phyloP scores from a whole-genome alignment of 1,140 invertebrate species.

The Marisa cornuarietis region DNA sequence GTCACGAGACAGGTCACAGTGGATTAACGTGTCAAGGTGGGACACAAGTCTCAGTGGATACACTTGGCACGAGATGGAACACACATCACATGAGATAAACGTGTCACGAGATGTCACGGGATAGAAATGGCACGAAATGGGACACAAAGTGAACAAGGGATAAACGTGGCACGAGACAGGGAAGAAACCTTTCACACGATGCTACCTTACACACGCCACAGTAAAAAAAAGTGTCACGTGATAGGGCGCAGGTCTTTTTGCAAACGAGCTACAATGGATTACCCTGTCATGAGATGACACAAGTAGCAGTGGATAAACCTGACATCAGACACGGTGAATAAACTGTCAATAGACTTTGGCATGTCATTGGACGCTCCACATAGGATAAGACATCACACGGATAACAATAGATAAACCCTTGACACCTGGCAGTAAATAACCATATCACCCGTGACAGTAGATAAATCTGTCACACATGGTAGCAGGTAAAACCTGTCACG shows the following conservation, averaged over 20 bases:
- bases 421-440: no score
- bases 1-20: no score
- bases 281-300: conserved; percentile 5
- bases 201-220: no score
- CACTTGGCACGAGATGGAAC: conserved; percentile 9
- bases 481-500: no score
- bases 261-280: conserved; percentile 44
- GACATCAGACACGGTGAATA: conserved; percentile 35
- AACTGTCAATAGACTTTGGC: background rate
- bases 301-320: no score
- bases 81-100: no score
- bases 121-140: conserved; percentile 30
- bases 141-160: conserved; percentile 45
- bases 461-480: no score
- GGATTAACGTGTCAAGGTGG: no score
- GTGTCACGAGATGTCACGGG: conserved; percentile 32
- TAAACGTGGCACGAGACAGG: conserved; percentile 22
- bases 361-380: conserved; percentile 30
- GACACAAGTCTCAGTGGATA: conserved; percentile 42
- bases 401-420: conserved; percentile 42
- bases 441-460: no score
- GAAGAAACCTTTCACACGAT: conserved; percentile 29
- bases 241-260: conserved; percentile 31
- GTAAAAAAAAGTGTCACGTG: background rate
- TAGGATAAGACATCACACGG: conserved; percentile 30